phyloP scores from a whole-genome alignment of 2,888 invertebrate genomes.

The Eupithecia subfuscata region DNA sequence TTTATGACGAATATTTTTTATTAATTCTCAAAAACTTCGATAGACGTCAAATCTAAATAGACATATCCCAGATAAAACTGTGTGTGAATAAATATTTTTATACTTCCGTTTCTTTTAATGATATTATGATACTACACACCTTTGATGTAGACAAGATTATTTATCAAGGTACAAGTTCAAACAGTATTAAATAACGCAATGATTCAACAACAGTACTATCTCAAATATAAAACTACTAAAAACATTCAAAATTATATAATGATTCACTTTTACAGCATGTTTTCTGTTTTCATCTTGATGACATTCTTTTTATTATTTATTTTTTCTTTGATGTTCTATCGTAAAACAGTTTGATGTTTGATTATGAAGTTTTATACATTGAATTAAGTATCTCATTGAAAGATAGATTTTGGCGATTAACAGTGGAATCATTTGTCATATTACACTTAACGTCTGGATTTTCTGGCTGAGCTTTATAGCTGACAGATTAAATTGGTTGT shows the following conservation, averaged over 20 bases:
- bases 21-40: background rate
- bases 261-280: conserved; percentile 78
- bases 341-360: conserved; percentile 72
- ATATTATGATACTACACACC: background rate
- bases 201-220: background rate
- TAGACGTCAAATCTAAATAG: background rate
- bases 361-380: conserved; percentile 56
- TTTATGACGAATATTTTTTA: background rate
- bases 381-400: conserved; percentile 59
- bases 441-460: conserved; percentile 1
- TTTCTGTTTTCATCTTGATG: conserved; percentile 77
- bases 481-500: background rate
- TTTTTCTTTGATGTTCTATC: conserved; percentile 78
- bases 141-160: conserved; percentile 32
- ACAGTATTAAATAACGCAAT: conserved; percentile 10
- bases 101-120: background rate
- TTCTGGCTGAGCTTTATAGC: background rate
- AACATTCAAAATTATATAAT: conserved; percentile 55
- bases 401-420: conserved; percentile 40
- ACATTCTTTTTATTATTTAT: conserved; percentile 61
- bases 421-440: conserved; percentile 27
- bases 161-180: conserved; percentile 13
- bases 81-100: background rate
- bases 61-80: background rate
- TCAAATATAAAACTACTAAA: conserved; percentile 26